Conservation (phyloP, 92 coral and sea anemone species). For the Siderastrea radians region DNA sequence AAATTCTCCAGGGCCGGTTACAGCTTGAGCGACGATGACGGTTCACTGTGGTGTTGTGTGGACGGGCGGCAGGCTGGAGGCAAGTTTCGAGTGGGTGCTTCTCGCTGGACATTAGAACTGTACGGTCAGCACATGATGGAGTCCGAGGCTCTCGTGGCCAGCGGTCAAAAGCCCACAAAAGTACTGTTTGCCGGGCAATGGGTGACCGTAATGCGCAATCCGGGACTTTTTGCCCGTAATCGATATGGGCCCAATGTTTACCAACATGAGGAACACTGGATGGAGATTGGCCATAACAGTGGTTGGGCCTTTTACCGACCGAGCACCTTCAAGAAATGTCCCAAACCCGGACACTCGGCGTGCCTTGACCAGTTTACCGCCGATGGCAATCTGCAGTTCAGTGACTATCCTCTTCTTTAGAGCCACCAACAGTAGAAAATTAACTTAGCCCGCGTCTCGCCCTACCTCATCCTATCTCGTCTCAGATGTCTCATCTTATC, state of each 20-base stretch:
- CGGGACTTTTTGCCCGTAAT: conserved; percentile 97
- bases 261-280: conserved; percentile 97
- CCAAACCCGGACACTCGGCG: conserved; percentile 88
- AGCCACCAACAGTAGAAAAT: too few relatives aligned
- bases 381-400: conserved; percentile 95
- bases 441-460: not conserved
- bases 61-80: conserved; percentile 99
- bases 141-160: conserved; percentile 90
- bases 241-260: conserved; percentile 91
- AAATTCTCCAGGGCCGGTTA: conserved; percentile 82
- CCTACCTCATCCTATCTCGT: not conserved
- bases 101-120: conserved; percentile 91
- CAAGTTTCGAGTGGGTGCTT: conserved; percentile 80
- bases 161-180: conserved; percentile 95
- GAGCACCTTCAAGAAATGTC: conserved; percentile 76
- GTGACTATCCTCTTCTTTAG: conserved; percentile 55
- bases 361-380: conserved; percentile 93
- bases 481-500: not conserved
- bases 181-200: conserved; percentile 90
- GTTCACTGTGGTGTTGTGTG: conserved; percentile 92
- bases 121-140: conserved; percentile 99
- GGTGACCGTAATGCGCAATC: conserved; percentile 97
- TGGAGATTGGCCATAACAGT: conserved; percentile 83
- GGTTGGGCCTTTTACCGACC: conserved; percentile 96
- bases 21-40: conserved; percentile 73